These are phyloP conservation scores for Cremastinae sp. DNA, from an alignment of 2,888 invertebrate genomes.

Conservation along the genomic window DNA sequence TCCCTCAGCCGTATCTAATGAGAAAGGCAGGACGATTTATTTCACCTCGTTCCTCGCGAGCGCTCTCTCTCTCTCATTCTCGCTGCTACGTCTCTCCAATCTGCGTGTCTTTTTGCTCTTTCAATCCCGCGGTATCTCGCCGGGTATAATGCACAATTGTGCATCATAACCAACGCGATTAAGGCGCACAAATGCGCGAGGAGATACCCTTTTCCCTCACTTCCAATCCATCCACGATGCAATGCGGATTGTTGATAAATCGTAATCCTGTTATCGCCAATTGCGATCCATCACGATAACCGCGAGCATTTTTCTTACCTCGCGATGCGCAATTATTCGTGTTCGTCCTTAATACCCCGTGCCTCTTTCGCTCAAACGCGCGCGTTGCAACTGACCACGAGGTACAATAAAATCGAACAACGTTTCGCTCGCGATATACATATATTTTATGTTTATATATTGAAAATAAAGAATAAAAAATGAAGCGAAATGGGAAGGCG, in stretches of 20 bases:
- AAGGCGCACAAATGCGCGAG: constrained; percentile 11
- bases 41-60: constrained; percentile 51
- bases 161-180: constrained; percentile 35
- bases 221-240: neutral
- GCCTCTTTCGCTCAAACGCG: too few species aligned
- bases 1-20: constrained; percentile 62
- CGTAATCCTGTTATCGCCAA: constrained; percentile 26
- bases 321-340: too few species aligned
- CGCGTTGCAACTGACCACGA: too few species aligned
- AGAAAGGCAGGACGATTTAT: constrained; percentile 61
- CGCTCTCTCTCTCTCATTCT: constrained; percentile 13
- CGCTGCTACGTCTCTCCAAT: too few species aligned
- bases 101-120: constrained; percentile 29
- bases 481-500: too few species aligned
- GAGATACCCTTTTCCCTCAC: constrained; percentile 20
- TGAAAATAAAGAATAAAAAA: too few species aligned
- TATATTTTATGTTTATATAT: too few species aligned
- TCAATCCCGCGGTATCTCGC: constrained; percentile 35
- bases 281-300: neutral
- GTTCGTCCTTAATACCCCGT: too few species aligned
- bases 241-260: constrained; percentile 36
- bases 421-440: too few species aligned
- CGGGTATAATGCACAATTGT: constrained; percentile 35
- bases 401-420: too few species aligned
- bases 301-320: neutral